phyloP scores from a whole-genome alignment of 2,797 vertebrate genomes.

The Falco cherrug region DNA sequence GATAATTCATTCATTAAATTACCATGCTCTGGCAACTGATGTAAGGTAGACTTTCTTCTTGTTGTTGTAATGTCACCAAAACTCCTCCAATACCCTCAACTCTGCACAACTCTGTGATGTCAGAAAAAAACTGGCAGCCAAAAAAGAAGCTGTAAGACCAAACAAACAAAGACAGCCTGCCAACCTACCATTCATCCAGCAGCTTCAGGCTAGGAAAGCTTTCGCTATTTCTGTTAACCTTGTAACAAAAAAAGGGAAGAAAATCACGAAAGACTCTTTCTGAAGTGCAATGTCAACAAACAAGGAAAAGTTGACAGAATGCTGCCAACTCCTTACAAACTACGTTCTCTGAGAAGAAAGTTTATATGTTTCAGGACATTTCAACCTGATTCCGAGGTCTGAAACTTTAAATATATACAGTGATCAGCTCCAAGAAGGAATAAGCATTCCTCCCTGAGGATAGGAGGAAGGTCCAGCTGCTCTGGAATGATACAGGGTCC shows the following conservation, averaged over 20 bases:
- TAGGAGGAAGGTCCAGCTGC: background rate
- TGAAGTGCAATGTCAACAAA: constrained; percentile 11
- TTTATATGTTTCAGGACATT: background rate
- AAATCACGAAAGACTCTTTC: background rate
- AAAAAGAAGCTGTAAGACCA: constrained; percentile 14
- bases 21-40: background rate
- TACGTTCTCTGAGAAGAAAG: background rate
- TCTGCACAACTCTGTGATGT: background rate
- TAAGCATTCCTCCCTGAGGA: background rate
- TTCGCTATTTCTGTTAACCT: constrained; percentile 19
- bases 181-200: constrained; percentile 10
- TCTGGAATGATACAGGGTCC: background rate
- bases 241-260: background rate
- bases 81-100: background rate
- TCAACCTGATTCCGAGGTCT: background rate
- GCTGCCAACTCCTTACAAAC: background rate
- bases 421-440: background rate
- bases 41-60: background rate
- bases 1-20: background rate
- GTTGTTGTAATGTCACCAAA: background rate
- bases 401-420: background rate
- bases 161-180: constrained; percentile 28
- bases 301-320: background rate
- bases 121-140: constrained; percentile 18
- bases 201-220: constrained; percentile 55